Base-by-base conservation (phyloP, 2,888 invertebrate genomes). In the Salpingus planirostris region DNA sequence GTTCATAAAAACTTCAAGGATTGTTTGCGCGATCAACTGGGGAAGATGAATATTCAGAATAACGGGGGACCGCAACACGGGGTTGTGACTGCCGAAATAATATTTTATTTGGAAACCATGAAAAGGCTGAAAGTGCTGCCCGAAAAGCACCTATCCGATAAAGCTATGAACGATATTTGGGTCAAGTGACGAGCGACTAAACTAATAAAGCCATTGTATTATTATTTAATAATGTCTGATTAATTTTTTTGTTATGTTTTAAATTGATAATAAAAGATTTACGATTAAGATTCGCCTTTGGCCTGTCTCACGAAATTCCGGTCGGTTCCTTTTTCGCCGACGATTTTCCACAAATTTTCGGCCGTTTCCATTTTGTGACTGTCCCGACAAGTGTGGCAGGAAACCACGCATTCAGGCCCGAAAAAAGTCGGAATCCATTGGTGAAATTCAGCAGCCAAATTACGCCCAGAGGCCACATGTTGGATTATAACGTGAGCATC, bases 31-130 rank as follows among this genome's bases (percentile, higher is more conserved):
- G 84, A 88, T 52, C 87, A 90, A 59, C 68, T 96, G 46, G 59
- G 76, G 2, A 82, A 80, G 62, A 79, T 92, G 73, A 89, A 90
- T 57, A 88, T 96, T 47, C 78, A 81, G 33, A 93, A 91, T 49
- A 90, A 95, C 67, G 93, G 93, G n/a, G 92, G 93, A 27, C 95
- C 95, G 2, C 90, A 93, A 59, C 93, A 95, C 61, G 93, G 92
- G 23, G 80, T 89, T 31, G 91, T 92, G n/a, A 90, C 87, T 18
- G 86, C 89, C 5, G 92, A 92, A 68, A 66, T 91, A 54, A 86
- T 87, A 40, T 91, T 91, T 67, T 92, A 92, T 62, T 72, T 88
- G 54, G 86, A 90, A 66, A 89, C 88, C 34, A 70, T 92, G 51
- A 78, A 83, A 57, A 82, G 80, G 47, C 68, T 90, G 15, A 78